Conservation (phyloP, 2,888 invertebrate species). For the Limenitis camilla region DNA sequence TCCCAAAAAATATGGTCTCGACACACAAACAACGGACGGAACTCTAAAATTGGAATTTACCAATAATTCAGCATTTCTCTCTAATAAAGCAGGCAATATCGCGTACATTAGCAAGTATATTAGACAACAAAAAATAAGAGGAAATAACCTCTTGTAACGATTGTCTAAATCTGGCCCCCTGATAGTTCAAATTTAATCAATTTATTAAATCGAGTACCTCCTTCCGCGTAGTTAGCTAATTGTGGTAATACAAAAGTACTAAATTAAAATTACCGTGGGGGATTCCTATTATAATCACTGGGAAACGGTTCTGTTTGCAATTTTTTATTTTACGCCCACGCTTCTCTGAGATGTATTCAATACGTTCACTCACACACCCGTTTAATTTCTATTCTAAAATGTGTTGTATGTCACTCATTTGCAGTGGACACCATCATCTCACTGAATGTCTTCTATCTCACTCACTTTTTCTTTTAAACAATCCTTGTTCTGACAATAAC, state of each 20-base stretch:
- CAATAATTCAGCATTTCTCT: background rate
- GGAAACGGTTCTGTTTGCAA: background rate
- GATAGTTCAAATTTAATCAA: constrained; percentile 31
- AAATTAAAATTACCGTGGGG: constrained; percentile 24
- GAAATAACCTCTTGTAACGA: constrained; percentile 38
- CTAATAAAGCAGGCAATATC: background rate
- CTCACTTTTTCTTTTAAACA: too few relatives aligned
- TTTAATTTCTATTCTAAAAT: too few relatives aligned
- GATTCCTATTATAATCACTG: constrained; percentile 16
- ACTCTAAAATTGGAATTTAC: too few relatives aligned
- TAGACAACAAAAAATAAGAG: constrained; percentile 25
- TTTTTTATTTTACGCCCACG: too few relatives aligned
- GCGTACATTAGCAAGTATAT: constrained; percentile 3
- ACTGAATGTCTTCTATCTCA: too few relatives aligned
- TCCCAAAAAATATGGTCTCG: too few relatives aligned
- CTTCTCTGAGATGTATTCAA: too few relatives aligned
- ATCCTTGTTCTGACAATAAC: too few relatives aligned
- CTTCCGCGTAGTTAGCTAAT: constrained; percentile 33
- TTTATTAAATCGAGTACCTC: constrained; percentile 32
- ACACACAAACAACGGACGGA: too few relatives aligned
- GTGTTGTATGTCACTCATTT: too few relatives aligned
- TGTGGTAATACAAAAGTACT: constrained; percentile 26
- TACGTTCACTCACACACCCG: too few relatives aligned
- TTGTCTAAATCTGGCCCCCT: constrained; percentile 36
- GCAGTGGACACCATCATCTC: too few relatives aligned